These are phyloP conservation scores for Rhynchonycteris naso DNA, from an alignment of 2,797 vertebrate species.

Conservation along the genomic window DNA sequence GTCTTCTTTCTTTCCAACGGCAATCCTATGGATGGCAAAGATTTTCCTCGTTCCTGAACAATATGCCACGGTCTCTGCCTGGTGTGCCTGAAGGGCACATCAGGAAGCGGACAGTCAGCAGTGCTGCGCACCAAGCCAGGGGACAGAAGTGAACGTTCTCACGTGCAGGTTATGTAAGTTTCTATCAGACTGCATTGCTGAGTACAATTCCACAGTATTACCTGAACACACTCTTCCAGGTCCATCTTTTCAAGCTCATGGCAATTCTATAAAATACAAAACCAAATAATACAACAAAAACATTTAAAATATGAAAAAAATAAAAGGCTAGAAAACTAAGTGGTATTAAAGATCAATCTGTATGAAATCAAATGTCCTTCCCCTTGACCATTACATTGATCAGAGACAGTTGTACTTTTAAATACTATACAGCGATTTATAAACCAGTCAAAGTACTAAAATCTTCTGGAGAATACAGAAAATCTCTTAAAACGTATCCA, in stretches of 20 bases:
- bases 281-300: conserved; percentile 42
- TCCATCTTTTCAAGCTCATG: conserved; percentile 99
- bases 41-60: conserved; percentile 12
- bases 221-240: conserved; percentile 98
- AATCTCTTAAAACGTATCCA: neutral
- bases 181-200: neutral
- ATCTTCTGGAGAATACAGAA: conserved; percentile 15
- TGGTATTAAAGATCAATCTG: neutral
- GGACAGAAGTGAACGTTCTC: neutral
- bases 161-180: neutral
- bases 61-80: neutral
- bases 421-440: conserved; percentile 10
- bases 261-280: conserved; percentile 91
- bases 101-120: neutral
- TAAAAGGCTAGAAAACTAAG: neutral
- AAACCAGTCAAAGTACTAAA: neutral
- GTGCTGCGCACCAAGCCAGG: neutral
- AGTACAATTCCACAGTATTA: conserved; percentile 76
- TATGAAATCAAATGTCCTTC: conserved; percentile 3
- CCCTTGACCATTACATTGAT: neutral
- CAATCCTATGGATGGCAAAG: neutral
- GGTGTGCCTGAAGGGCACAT: neutral
- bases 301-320: conserved; percentile 30
- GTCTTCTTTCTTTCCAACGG: conserved; percentile 13
- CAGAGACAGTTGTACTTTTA: conserved; percentile 12